Evolutionary conservation across 2,888 invertebrate species (phyloP), one percentile per base, ranked within the genome.

Genomic region (Trachelus tabidus): DNA sequence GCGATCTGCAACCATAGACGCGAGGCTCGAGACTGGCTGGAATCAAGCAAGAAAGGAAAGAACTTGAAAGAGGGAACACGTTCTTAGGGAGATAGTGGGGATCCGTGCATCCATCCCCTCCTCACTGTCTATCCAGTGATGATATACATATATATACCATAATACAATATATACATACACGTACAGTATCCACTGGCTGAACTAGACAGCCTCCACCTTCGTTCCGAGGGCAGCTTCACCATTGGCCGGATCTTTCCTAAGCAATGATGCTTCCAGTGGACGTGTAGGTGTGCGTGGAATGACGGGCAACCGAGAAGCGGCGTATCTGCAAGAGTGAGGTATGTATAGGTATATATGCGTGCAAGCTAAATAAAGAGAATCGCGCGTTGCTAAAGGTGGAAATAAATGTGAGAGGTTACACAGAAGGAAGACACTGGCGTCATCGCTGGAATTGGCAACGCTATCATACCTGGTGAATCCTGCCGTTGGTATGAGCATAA

Each of bases 21-120:
- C 89, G 87, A 89, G 86, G 83, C 87, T 88, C 90, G 87, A 88
- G 88, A 90, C 90, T 90, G 87, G 77, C 78, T 79, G 73, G 73
- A 12, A 31, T 23, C 35, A 35, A 37, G 79, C 15, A 69, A 30
- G 74, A 74, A 33, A 75, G 11, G 34, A 73, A 73, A 23, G 35
- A 73, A 34, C 74, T n/a, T 30, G 1, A 73, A 34, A 35, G 74
- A 73, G 74, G 35, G 35, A 35, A 34, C n/a, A 15, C 12, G 74
- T 56, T 56, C 40, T 23, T 56, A 23, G 23, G 40, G 23, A 23
- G 15, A 23, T 56, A 6, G 40, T 56, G 40, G 40, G 40, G 40
- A 15, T 56, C 23, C 40, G 23, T 56, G 40, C 6, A 23, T 56
- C 40, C 23, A 56, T 56, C 40, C 40, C 40, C 40, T 23, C 40